These are phyloP conservation scores for Daphoenositta chrysoptera DNA, from an alignment of 2,113 vertebrate genomes.

Conservation along the genomic window DNA sequence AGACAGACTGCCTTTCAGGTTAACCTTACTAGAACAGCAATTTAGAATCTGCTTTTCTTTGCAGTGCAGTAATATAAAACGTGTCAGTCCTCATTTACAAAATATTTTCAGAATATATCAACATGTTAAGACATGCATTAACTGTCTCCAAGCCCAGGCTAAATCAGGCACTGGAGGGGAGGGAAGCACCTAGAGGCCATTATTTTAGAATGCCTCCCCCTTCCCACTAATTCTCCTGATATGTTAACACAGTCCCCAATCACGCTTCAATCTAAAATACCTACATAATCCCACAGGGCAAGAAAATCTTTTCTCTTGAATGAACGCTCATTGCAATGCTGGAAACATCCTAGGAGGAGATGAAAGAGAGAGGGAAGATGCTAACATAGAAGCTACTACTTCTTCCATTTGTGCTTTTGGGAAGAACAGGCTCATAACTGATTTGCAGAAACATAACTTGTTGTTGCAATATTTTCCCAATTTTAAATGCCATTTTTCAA, in stretches of 20 bases:
- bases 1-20: background rate
- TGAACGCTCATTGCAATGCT: background rate
- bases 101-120: background rate
- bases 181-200: background rate
- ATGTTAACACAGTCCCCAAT: background rate
- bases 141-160: background rate
- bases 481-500: background rate
- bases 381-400: background rate
- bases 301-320: background rate
- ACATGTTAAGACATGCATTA: background rate
- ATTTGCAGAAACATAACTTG: background rate
- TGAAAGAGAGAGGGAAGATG: background rate
- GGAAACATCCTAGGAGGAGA: background rate
- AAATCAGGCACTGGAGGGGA: background rate
- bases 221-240: background rate
- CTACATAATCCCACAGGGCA: background rate
- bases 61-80: background rate
- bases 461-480: background rate
- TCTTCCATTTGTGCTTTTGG: background rate
- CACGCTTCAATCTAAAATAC: background rate
- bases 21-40: background rate
- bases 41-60: background rate
- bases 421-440: background rate
- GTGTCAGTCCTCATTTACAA: background rate
- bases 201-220: background rate